Conservation (phyloP, 1,140 invertebrate species). For the Zaprionus ornatus region DNA sequence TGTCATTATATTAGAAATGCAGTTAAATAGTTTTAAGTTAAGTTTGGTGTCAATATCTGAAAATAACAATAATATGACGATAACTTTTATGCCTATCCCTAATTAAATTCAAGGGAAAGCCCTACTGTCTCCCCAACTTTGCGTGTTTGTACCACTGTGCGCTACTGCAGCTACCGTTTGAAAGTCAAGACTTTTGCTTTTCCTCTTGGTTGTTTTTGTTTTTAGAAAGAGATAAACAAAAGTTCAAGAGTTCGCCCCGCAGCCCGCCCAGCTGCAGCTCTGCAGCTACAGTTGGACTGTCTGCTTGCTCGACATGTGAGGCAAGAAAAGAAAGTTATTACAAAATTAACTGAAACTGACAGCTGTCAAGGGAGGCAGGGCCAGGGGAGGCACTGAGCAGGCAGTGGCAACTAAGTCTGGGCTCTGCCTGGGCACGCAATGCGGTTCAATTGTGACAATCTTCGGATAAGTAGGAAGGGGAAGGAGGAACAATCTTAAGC, state of each 20-base stretch:
- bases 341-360: constrained; percentile 70
- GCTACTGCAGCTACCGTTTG: constrained; percentile 56
- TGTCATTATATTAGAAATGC: too few species aligned
- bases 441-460: constrained; percentile 65
- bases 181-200: constrained; percentile 79
- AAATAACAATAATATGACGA: too few species aligned
- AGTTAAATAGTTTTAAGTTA: too few species aligned
- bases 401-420: constrained; percentile 21
- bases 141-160: constrained; percentile 41
- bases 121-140: too few species aligned
- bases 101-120: background rate
- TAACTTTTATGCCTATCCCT: background rate
- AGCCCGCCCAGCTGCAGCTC: background rate
- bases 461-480: background rate
- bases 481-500: background rate
- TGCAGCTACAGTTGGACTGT: background rate
- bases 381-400: background rate
- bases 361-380: constrained; percentile 55
- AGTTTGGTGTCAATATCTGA: too few species aligned
- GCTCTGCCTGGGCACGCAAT: constrained; percentile 9
- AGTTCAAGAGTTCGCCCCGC: constrained; percentile 70
- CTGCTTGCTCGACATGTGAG: constrained; percentile 44
- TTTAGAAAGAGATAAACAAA: constrained; percentile 77
- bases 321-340: constrained; percentile 81
- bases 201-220: constrained; percentile 56